Conservation (phyloP, 2,888 invertebrate species). For the Brachyopa scutellaris region DNA sequence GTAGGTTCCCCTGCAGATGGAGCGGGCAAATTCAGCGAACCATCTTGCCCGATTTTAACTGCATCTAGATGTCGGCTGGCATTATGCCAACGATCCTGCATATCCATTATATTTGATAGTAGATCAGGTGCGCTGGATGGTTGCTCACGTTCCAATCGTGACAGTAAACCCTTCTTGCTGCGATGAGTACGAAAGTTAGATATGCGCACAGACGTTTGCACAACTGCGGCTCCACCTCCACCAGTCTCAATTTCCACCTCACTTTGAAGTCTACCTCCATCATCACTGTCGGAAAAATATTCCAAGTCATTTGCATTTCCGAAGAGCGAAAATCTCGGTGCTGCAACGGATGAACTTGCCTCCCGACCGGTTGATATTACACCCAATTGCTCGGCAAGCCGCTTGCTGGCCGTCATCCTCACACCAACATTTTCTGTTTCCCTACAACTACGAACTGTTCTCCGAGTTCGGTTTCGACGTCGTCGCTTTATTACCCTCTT, state of each 20-base stretch:
- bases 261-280: constrained; percentile 81
- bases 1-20: constrained; percentile 22
- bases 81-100: constrained; percentile 88
- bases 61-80: constrained; percentile 84
- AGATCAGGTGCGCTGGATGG: constrained; percentile 84
- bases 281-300: constrained; percentile 85
- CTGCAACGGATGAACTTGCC: constrained; percentile 75
- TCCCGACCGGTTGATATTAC: constrained; percentile 75
- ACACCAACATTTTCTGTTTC: constrained; percentile 9
- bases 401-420: constrained; percentile 77
- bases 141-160: constrained; percentile 43
- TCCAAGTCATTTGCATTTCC: constrained; percentile 87
- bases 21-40: constrained; percentile 83
- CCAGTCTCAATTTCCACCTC: constrained; percentile 77
- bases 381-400: constrained; percentile 78
- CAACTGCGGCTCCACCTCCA: constrained; percentile 82
- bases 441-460: constrained; percentile 54
- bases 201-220: constrained; percentile 79
- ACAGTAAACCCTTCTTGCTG: constrained; percentile 77
- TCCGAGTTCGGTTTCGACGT: constrained; percentile 73
- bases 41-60: constrained; percentile 83
- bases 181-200: constrained; percentile 76
- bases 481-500: constrained; percentile 82
- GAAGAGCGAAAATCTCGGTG: constrained; percentile 85
- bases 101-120: constrained; percentile 87